Evolutionary conservation across 2,113 vertebrate genomes (phyloP), one percentile per base, ranked within the genome.

Genomic region (Paracanthobrama guichenoti): DNA sequence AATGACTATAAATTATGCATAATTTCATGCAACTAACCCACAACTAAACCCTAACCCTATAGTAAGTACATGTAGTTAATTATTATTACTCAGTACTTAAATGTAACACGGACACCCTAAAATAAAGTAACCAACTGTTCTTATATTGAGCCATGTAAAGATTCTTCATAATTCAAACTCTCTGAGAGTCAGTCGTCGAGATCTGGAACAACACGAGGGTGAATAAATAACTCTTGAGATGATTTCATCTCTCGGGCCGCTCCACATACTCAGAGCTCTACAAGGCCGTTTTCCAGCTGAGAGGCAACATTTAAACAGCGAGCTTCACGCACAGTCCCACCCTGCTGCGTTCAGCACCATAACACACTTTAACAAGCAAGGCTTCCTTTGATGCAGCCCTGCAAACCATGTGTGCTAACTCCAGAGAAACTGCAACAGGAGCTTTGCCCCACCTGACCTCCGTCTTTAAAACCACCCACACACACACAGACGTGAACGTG

Each of bases 361-460:
- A 69, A 67, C 60, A 44, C 59, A 62, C 79, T 81, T 88, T 79
- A 84, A 88, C 72, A 71, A 73, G 55, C 77, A 50, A 39, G 39
- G 14, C 20, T 11, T 8, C 59, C 80, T 85, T 85, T 88, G 85
- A 87, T 87, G 86, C 80, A 60, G 53, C 57, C 1, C 79, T 35
- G 18, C 35, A 50, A 84, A 76, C 55, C 82, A 85, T 82, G 50
- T 73, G 75, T 18, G 50, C 60, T 53, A 79, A 69, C 50, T 69
- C 73, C 24, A 73, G 26, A 26, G 31, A 64, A 57, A 59, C 53
- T 75, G 84, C 46, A 48, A 48, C 12, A 48, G 46, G 46, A 48
- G 46, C 12, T 48, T 48, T 12, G 46, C 67, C 74, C 76, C n/a
- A 78, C 78, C 22, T 81, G 76, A 87, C 84, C 62, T 66, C 64